Evolutionary conservation across 2,113 vertebrate genomes (phyloP).

Genomic region (Caracal caracal): DNA sequence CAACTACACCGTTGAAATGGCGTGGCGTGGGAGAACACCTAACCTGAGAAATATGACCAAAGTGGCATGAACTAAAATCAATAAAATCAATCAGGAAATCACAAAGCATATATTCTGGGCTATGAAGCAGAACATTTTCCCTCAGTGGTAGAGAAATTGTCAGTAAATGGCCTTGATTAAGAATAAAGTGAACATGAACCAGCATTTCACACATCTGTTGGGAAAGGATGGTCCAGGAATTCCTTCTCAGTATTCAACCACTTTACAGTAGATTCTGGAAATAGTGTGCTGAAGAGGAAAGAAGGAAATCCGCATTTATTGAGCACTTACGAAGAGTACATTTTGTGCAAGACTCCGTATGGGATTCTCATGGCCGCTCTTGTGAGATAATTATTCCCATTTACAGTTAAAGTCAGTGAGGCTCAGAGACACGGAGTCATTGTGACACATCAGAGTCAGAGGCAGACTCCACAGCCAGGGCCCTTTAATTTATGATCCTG

Average conservation of each 20-base stretch:
- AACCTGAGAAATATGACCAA: conserved; percentile 60
- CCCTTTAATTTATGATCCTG: background rate
- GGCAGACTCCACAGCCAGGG: background rate
- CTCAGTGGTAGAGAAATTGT: conserved; percentile 48
- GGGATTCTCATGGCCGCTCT: background rate
- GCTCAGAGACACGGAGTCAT: background rate
- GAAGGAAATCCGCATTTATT: background rate
- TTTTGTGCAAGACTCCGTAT: background rate
- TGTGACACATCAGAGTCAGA: background rate
- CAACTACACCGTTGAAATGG: background rate
- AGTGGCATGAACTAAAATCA: conserved; percentile 69
- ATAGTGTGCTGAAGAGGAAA: background rate
- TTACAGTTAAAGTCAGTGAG: background rate
- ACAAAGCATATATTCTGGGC: conserved; percentile 50
- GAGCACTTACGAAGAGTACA: background rate
- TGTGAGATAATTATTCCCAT: background rate
- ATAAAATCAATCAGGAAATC: conserved; percentile 60
- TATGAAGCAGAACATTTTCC: conserved; percentile 60
- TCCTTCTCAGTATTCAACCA: background rate
- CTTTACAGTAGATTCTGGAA: background rate
- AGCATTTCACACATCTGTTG: background rate
- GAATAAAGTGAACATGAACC: background rate
- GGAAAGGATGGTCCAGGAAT: background rate
- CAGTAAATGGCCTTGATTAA: conserved; percentile 20
- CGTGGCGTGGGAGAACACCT: background rate